Evolutionary conservation across 2,888 invertebrate genomes (phyloP).

Genomic region (Ectemnius lituratus): DNA sequence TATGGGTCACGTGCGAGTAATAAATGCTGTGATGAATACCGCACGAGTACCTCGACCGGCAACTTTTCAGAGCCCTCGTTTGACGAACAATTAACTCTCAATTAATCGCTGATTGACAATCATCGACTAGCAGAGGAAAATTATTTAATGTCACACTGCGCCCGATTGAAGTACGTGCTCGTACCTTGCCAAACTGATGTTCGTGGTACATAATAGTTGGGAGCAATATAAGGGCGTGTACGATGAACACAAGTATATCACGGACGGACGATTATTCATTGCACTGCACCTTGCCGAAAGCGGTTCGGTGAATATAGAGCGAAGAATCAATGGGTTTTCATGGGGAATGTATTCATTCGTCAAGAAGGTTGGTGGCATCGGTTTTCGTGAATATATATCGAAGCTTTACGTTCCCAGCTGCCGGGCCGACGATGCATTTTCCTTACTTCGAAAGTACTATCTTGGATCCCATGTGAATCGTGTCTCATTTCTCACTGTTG

Average conservation of each 20-base stretch:
- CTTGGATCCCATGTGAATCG: background rate
- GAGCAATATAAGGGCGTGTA: background rate
- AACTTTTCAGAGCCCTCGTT: too few relatives aligned
- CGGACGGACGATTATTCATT: background rate
- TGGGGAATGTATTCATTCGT: slow-evolving; percentile 30
- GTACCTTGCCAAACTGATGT: background rate
- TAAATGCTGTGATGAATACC: too few relatives aligned
- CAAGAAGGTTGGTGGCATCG: slow-evolving; percentile 16
- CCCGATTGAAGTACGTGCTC: too few relatives aligned
- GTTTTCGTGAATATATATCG: slow-evolving; percentile 26
- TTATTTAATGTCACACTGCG: too few relatives aligned
- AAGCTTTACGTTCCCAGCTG: background rate
- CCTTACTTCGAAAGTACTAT: too few relatives aligned
- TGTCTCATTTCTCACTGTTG: slow-evolving; percentile 13
- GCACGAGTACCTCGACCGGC: too few relatives aligned
- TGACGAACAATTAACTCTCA: too few relatives aligned
- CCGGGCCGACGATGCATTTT: too few relatives aligned
- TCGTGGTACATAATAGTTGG: background rate
- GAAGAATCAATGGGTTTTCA: slow-evolving; percentile 30
- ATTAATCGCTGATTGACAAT: too few relatives aligned
- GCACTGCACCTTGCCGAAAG: background rate
- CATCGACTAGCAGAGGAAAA: too few relatives aligned
- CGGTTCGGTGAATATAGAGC: slow-evolving; percentile 37
- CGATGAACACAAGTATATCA: slow-evolving; percentile 1
- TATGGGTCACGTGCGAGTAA: too few relatives aligned